Percentiles rank a stretch among this genome's conserved stretches.
Conservation (phyloP, 2,888 invertebrate genomes). For the Callyntrura guangdongensis region DNA sequence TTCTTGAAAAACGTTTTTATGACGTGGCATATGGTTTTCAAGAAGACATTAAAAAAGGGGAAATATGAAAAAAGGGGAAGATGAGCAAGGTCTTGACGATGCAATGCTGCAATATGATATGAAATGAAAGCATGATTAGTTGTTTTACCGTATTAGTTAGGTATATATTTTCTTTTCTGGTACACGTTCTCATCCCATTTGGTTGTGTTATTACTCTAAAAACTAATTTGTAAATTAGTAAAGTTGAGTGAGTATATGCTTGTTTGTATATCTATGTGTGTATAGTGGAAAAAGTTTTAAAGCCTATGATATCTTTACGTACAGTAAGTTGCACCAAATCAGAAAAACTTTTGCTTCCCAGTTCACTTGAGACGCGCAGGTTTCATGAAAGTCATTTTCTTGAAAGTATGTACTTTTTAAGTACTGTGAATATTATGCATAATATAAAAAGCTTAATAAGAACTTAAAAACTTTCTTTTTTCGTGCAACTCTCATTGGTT, state of each 20-base stretch:
- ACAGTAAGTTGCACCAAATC: neutral
- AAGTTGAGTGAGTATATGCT: neutral
- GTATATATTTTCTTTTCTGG: neutral
- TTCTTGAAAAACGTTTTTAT: conserved; percentile 39
- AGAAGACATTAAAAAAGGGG: conserved; percentile 24
- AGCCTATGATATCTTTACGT: neutral
- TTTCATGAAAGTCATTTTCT: too few relatives aligned
- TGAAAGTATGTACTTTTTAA: too few relatives aligned
- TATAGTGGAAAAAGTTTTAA: neutral
- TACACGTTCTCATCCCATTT: neutral
- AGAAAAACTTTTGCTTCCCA: conserved; percentile 3
- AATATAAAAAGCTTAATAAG: neutral
- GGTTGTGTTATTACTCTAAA: neutral
- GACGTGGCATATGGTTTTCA: conserved; percentile 38
- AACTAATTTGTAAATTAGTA: conserved; percentile 44
- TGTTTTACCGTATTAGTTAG: neutral
- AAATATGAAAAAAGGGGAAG: conserved; percentile 12
- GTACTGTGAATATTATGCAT: too few relatives aligned
- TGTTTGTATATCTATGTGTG: neutral
- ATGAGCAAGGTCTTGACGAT: neutral
- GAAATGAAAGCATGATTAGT: conserved; percentile 28
- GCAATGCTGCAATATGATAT: conserved; percentile 3
- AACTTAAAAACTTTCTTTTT: too few relatives aligned
- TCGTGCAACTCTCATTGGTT: too few relatives aligned
- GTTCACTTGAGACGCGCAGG: conserved; percentile 9